Evolutionary conservation across 2,888 invertebrate species (phyloP).

Genomic region (Lathronympha strigana): DNA sequence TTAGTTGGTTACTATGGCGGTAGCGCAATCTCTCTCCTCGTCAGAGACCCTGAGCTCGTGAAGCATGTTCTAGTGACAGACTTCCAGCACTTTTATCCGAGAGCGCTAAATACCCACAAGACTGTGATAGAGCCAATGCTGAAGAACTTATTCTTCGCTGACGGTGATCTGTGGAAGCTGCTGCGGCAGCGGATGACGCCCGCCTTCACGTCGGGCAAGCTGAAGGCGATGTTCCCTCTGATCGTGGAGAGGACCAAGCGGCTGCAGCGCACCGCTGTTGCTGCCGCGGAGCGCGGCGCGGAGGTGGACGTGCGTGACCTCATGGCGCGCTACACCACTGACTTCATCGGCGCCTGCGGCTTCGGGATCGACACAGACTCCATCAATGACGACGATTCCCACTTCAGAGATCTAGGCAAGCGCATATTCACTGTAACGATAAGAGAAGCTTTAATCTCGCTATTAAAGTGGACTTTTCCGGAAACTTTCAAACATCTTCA

Average conservation of each 20-base stretch:
- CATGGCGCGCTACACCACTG: slow-evolving; percentile 67
- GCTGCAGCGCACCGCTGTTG: slow-evolving; percentile 51
- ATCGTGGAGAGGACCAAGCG: slow-evolving; percentile 65
- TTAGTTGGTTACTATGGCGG: slow-evolving; percentile 3
- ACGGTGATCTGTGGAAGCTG: slow-evolving; percentile 70
- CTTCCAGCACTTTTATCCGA: slow-evolving; percentile 17
- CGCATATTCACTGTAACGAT: slow-evolving; percentile 6
- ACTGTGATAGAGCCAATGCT: slow-evolving; percentile 55
- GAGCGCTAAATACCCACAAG: slow-evolving; percentile 9
- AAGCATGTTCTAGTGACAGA: slow-evolving; percentile 14
- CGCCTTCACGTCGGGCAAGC: slow-evolving; percentile 68
- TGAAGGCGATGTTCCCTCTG: slow-evolving; percentile 71
- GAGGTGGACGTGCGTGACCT: slow-evolving; percentile 54
- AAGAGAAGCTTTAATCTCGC: background rate
- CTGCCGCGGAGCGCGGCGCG: slow-evolving; percentile 44
- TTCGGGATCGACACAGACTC: slow-evolving; percentile 18
- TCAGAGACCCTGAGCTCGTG: slow-evolving; percentile 17
- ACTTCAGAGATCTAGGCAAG: slow-evolving; percentile 7
- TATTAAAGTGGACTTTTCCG: slow-evolving; percentile 50
- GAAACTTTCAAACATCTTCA: slow-evolving; percentile 47
- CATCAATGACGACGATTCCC: slow-evolving; percentile 10
- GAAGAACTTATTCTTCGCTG: slow-evolving; percentile 61
- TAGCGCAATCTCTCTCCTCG: background rate
- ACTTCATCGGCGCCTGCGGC: slow-evolving; percentile 57
- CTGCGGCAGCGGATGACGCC: slow-evolving; percentile 67